Base-by-base conservation (phyloP, 2,113 vertebrate genomes). In the Menura novaehollandiae region DNA sequence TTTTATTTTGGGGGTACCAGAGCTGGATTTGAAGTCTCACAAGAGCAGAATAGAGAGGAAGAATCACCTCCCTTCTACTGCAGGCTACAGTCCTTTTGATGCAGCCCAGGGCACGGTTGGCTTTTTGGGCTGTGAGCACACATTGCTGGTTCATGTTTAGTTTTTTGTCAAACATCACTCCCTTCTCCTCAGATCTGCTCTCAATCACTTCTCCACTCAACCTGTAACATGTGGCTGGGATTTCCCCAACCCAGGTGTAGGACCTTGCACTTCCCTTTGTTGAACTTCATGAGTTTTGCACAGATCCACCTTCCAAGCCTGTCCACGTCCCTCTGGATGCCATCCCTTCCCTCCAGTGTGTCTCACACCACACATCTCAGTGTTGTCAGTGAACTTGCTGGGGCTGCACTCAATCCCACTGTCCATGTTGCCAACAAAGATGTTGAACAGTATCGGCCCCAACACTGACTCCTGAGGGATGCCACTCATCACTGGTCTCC, bases 181-280 rank as follows among this genome's bases (percentile, higher is more conserved):
- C 0, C 22, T 52, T 52, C 39, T 62, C 8, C 6, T 39, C 9
- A 26, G 49, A 13, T 5, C 16, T 30, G 16, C 13, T 30, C n/a
- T 55, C 41, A 46, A 3, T n/a, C 33, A 22, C 1, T 46, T 53
- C 47, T 33, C 4, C 23, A 8, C 23, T 15, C 15, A 69, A 24
- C 7, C 18, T 52, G 11, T 39, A 30, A 4, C 39, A 13, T 35
- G 13, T 41, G 11, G 15, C n/a, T 72, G 56, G 24, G 30, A 30
- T 35, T 6, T 0, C 13, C 30, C 46, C 1, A 1, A 9, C 7
- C 30, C 30, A 32, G 8, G 20, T 39, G 7, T 11, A 47, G n/a
- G 24, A 56, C 24, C 12, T 47, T 32, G 56, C 30, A 28, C 7
- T 55, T 39, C 23, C 10, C 8, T 71, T n/a, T 20, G 39, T 20